Evolutionary conservation across 2,888 invertebrate species (phyloP).

Genomic region (Trilocha varians): DNA sequence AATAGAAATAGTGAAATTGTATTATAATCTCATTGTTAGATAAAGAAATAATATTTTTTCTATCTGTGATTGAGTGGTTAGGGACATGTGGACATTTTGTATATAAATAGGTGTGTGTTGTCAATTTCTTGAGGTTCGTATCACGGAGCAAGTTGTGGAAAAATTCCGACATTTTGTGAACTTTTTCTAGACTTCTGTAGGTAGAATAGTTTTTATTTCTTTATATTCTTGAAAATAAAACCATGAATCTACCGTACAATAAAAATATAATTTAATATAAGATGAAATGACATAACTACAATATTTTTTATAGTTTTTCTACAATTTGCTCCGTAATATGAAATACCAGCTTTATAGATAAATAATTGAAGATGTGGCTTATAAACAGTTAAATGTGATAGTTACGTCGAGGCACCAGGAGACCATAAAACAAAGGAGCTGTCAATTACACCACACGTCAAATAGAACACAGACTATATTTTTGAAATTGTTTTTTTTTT

Average conservation of each 20-base stretch:
- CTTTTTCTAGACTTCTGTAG: too few relatives aligned
- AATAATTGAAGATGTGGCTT: conserved; percentile 51
- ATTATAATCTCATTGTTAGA: neutral
- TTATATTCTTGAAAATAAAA: too few relatives aligned
- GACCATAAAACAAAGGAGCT: conserved; percentile 15
- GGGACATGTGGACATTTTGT: conserved; percentile 48
- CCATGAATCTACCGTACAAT: too few relatives aligned
- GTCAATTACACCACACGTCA: conserved; percentile 1
- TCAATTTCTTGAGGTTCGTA: conserved; percentile 49
- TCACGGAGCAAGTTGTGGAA: conserved; percentile 28
- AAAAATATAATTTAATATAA: too few relatives aligned
- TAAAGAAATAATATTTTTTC: conserved; percentile 49
- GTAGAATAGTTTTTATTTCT: too few relatives aligned
- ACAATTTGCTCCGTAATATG: neutral
- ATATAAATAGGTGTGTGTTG: conserved; percentile 49
- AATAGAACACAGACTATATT: neutral
- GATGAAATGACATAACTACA: too few relatives aligned
- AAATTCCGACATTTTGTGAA: too few relatives aligned
- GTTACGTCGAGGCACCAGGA: conserved; percentile 23
- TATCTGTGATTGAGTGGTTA: conserved; percentile 60
- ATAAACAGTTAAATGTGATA: conserved; percentile 38
- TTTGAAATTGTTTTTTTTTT: neutral
- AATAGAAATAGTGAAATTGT: neutral
- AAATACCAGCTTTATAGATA: conserved; percentile 12
- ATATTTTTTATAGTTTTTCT: too few relatives aligned